Conservation (phyloP, 2,113 vertebrate genomes). For the Shinisaurus crocodilurus region DNA sequence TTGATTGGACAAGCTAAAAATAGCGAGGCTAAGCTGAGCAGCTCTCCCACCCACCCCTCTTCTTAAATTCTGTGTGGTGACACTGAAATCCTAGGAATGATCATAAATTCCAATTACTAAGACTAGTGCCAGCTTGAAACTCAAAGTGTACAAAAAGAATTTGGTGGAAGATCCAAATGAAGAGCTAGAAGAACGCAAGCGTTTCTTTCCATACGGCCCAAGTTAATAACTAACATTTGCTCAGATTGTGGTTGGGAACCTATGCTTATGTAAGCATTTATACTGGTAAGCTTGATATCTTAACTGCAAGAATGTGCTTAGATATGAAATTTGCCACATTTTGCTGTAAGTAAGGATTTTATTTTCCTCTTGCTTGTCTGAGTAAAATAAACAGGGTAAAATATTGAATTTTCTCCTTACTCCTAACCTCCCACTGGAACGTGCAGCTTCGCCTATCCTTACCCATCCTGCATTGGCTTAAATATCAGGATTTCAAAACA, state of each 20-base stretch:
- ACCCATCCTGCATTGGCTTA: not conserved
- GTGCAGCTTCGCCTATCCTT: not conserved
- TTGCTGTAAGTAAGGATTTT: rapidly evolving
- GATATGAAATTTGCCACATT: not conserved
- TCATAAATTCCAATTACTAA: not conserved
- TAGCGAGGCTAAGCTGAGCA: rapidly evolving
- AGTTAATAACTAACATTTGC: not conserved
- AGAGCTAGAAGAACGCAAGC: not conserved
- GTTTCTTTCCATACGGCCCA: no score
- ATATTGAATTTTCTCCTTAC: not conserved
- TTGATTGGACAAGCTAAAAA: not conserved
- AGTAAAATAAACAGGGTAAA: no score
- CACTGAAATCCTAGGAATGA: not conserved
- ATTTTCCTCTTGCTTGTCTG: not conserved
- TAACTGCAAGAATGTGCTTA: rapidly evolving
- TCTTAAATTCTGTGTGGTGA: not conserved
- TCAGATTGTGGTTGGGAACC: not conserved
- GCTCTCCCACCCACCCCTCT: not conserved
- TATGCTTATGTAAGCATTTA: rapidly evolving
- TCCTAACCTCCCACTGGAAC: not conserved
- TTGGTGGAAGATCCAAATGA: not conserved
- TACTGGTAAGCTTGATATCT: not conserved
- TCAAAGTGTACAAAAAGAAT: not conserved
- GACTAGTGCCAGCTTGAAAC: not conserved
- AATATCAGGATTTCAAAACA: not conserved